Conservation (phyloP, 2,888 invertebrate genomes). For the Epistrophella euchroma region DNA sequence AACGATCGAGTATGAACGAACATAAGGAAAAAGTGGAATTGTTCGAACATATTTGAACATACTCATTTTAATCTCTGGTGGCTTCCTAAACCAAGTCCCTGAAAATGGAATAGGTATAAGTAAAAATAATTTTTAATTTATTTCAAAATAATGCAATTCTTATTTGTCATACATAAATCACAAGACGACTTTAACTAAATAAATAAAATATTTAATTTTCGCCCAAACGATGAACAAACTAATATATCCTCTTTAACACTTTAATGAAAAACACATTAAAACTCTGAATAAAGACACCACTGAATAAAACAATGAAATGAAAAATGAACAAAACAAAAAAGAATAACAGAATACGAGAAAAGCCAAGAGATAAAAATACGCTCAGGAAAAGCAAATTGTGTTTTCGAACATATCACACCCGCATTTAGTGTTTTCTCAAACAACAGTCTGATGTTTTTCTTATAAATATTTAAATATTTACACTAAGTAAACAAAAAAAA, state of each 20-base stretch:
- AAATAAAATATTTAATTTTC: slow-evolving; percentile 7
- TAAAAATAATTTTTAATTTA: not conserved
- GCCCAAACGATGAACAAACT: not conserved
- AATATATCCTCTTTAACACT: not conserved
- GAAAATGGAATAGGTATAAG: slow-evolving; percentile 8
- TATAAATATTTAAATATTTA: slow-evolving; percentile 84
- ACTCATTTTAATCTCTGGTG: too few species aligned
- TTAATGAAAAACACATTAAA: slow-evolving; percentile 6
- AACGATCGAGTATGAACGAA: too few species aligned
- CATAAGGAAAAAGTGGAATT: too few species aligned
- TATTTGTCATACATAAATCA: slow-evolving; percentile 12
- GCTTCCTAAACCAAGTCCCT: not conserved
- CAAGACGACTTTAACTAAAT: slow-evolving; percentile 5
- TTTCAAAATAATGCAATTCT: slow-evolving; percentile 6
- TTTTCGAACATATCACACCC: slow-evolving; percentile 68
- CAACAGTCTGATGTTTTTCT: slow-evolving; percentile 82
- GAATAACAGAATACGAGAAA: not conserved
- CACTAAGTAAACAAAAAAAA: slow-evolving; percentile 80
- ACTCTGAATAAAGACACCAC: slow-evolving; percentile 18
- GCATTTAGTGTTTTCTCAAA: slow-evolving; percentile 81
- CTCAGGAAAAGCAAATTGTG: slow-evolving; percentile 42
- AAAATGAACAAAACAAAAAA: slow-evolving; percentile 3
- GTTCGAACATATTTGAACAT: too few species aligned
- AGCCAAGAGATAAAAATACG: slow-evolving; percentile 1
- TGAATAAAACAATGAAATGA: slow-evolving; percentile 35